Percentiles rank a stretch among this genome's conserved stretches.
phyloP scores from a whole-genome alignment of 2,797 vertebrate genomes.

The Molossus alvarezi region DNA sequence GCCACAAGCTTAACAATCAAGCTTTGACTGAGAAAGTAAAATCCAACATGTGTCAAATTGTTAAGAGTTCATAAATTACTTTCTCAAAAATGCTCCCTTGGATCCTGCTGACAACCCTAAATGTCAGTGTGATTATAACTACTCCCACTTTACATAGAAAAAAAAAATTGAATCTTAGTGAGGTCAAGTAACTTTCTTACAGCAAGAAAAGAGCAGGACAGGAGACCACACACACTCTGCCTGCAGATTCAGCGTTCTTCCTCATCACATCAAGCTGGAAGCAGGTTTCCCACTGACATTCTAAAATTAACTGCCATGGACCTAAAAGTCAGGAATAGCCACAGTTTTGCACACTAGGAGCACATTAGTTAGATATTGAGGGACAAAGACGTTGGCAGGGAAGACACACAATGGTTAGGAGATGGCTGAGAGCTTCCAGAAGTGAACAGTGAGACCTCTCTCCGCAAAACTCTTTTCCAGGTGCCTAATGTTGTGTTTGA shows the following conservation, averaged over 20 bases:
- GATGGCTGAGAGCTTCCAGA: no score
- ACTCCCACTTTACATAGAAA: background rate
- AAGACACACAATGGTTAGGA: no score
- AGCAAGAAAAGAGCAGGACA: background rate
- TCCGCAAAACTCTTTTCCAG: background rate
- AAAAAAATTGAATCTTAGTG: background rate
- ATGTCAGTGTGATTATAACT: background rate
- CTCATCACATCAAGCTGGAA: no score
- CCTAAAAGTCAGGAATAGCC: background rate
- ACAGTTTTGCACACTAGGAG: background rate
- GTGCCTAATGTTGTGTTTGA: background rate
- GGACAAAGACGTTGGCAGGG: background rate
- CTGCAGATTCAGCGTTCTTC: background rate
- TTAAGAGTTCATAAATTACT: background rate
- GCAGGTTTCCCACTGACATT: no score
- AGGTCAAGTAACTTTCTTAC: background rate
- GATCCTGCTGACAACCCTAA: background rate
- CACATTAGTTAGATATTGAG: background rate
- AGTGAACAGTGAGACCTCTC: fast-evolving
- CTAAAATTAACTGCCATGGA: background rate
- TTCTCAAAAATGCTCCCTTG: background rate
- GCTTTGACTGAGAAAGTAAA: background rate
- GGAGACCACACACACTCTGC: background rate
- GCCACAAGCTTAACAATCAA: no score
- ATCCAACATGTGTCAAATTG: background rate